Evolutionary conservation across 92 coral and sea anemone genomes (phyloP), one percentile per base, ranked within the genome.

Genomic region (Plumapathes pennacea): DNA sequence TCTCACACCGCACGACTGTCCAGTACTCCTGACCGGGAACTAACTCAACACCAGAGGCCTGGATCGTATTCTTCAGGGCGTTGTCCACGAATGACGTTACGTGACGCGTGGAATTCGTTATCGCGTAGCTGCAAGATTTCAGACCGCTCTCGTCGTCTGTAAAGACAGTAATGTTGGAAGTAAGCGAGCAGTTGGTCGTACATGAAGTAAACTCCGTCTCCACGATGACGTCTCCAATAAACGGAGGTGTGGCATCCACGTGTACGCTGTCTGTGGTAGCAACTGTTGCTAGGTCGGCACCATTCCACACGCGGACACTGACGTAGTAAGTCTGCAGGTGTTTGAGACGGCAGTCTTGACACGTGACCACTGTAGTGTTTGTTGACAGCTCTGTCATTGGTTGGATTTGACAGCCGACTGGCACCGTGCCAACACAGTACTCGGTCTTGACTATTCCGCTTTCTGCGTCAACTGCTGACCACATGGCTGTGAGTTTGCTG

Each of bases 361-460:
- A 92, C 4, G 78, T 71, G 28, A 88, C 50, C 4, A 38, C 34
- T 17, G 90, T 78, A 32, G 74, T 60, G 38, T 63, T 85, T 3
- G 30, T 28, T 13, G 78, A 42, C 24, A 92, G 54, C 8, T 22
- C 46, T 9, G 77, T 82, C 81, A 92, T 80, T 34, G 77, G 64
- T 46, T 70, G 78, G 26, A 78, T 49, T 72, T 89, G 96, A 48
- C 96, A 94, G 15, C 96, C 86, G 1, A 46, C 44, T 7, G 84
- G 56, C 22, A 64, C 57, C 13, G 89, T 81, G 34, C 99, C 99
- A 17, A 94, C 64, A 49, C 99, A 94, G 76, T 80, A 94, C 50
- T 88, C 96, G 20, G 81, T 83, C 32, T 62, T 76, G 20, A 37
- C 26, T 25, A 94, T 55, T 24, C 31, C 78, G 61, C 96, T 94